Percentiles rank a stretch among this genome's conserved stretches.
Evolutionary conservation across 2,113 vertebrate genomes (phyloP).

Genomic region (Clarias magur): DNA sequence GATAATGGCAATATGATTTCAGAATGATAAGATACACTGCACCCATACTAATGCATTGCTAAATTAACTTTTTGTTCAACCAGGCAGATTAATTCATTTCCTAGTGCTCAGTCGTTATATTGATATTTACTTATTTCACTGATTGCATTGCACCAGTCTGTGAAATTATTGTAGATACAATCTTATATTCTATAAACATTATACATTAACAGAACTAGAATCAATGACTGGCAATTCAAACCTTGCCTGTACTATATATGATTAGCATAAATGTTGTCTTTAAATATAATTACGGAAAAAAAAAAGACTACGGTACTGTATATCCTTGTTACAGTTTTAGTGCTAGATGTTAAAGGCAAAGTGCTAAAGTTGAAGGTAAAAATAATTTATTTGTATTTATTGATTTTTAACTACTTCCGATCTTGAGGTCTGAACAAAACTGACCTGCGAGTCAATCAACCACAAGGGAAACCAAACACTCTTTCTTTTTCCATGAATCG

Average conservation of each 20-base stretch:
- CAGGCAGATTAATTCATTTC: not conserved
- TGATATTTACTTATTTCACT: not conserved
- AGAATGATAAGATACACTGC: not conserved
- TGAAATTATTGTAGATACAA: not conserved
- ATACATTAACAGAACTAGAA: not conserved
- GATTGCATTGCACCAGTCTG: not conserved
- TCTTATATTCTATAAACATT: not conserved
- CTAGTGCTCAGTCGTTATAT: not conserved
- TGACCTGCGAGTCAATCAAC: conserved; percentile 29
- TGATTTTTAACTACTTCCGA: conserved; percentile 1
- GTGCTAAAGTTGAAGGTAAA: not conserved
- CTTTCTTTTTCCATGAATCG: conserved; percentile 25
- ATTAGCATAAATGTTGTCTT: not conserved
- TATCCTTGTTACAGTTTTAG: not conserved
- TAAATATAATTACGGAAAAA: not conserved
- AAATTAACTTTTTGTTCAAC: not conserved
- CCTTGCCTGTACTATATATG: not conserved
- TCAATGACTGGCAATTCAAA: not conserved
- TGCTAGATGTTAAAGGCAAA: not conserved
- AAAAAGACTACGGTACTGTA: not conserved
- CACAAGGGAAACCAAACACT: conserved; percentile 27
- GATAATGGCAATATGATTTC: not conserved
- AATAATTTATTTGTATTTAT: not conserved
- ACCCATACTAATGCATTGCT: not conserved
- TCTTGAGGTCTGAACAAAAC: not conserved